Evolutionary conservation across 2,888 invertebrate species (phyloP).

Genomic region (Tiphia femorata): DNA sequence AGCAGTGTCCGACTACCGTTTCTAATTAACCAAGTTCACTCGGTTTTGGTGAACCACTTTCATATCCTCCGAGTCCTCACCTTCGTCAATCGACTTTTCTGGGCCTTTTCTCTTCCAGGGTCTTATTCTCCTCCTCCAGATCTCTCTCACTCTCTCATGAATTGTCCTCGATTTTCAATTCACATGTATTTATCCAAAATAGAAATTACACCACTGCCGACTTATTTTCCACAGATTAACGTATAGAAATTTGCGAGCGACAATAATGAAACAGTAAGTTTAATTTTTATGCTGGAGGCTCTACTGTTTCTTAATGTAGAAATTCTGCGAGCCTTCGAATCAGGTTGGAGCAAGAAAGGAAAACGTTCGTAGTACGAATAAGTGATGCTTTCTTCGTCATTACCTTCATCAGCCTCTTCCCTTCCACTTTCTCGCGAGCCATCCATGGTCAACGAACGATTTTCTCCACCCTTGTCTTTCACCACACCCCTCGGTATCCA

Average conservation of each 20-base stretch:
- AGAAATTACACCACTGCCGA: too few relatives aligned
- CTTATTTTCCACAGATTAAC: too few relatives aligned
- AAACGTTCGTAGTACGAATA: too few relatives aligned
- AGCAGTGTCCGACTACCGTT: constrained; percentile 55
- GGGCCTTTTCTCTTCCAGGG: background rate
- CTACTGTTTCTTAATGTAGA: too few relatives aligned
- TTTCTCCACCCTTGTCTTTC: background rate
- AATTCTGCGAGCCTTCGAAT: too few relatives aligned
- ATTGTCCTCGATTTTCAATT: too few relatives aligned
- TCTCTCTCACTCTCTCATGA: background rate
- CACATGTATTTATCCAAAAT: too few relatives aligned
- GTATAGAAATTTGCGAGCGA: too few relatives aligned
- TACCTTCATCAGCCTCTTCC: constrained; percentile 4
- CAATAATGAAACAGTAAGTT: too few relatives aligned
- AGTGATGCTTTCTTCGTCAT: constrained; percentile 12
- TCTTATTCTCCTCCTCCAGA: background rate
- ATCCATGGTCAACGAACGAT: too few relatives aligned
- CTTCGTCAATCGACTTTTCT: background rate
- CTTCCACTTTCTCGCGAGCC: constrained; percentile 1
- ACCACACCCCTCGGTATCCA: background rate
- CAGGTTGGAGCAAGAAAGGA: too few relatives aligned
- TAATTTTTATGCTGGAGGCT: too few relatives aligned
- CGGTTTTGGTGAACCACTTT: constrained; percentile 49
- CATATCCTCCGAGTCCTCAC: background rate
- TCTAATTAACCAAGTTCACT: constrained; percentile 61